Conservation (phyloP, 2,888 invertebrate species). For the Podabrus alpinus region DNA sequence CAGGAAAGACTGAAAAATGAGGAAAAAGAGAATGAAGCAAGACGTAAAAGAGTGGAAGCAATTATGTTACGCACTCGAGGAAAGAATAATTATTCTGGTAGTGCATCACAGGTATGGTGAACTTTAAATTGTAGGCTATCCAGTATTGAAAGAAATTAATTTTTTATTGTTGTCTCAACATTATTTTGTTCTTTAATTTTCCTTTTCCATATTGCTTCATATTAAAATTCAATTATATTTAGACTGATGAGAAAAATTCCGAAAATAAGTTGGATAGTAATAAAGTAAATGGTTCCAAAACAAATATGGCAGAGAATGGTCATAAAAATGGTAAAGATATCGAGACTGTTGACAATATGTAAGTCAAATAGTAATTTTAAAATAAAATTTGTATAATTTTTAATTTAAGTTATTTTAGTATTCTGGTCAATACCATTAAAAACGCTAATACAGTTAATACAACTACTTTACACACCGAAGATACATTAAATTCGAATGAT, state of each 20-base stretch:
- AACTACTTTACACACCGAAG: constrained; percentile 51
- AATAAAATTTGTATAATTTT: background rate
- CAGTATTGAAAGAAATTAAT: too few relatives aligned
- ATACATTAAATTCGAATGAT: constrained; percentile 55
- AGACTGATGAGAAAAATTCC: constrained; percentile 44
- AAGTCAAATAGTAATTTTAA: constrained; percentile 36
- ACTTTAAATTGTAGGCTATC: too few relatives aligned
- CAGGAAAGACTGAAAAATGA: constrained; percentile 82
- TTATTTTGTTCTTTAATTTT: too few relatives aligned
- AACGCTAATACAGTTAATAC: constrained; percentile 54
- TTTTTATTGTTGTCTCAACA: too few relatives aligned
- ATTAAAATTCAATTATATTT: background rate
- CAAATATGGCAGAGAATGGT: constrained; percentile 39
- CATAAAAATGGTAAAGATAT: constrained; percentile 51
- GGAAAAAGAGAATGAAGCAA: constrained; percentile 84
- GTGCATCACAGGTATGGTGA: constrained; percentile 38
- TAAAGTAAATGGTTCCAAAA: constrained; percentile 50
- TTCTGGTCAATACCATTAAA: constrained; percentile 53
- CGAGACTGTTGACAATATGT: constrained; percentile 55
- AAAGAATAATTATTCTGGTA: constrained; percentile 40
- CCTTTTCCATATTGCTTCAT: too few relatives aligned
- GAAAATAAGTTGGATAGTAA: constrained; percentile 38
- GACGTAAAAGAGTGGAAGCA: constrained; percentile 89
- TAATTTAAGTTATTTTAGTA: constrained; percentile 42
- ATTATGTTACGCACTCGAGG: constrained; percentile 89